Base-by-base conservation (phyloP, 2,797 vertebrate genomes). In the Leptatherina wallacei region DNA sequence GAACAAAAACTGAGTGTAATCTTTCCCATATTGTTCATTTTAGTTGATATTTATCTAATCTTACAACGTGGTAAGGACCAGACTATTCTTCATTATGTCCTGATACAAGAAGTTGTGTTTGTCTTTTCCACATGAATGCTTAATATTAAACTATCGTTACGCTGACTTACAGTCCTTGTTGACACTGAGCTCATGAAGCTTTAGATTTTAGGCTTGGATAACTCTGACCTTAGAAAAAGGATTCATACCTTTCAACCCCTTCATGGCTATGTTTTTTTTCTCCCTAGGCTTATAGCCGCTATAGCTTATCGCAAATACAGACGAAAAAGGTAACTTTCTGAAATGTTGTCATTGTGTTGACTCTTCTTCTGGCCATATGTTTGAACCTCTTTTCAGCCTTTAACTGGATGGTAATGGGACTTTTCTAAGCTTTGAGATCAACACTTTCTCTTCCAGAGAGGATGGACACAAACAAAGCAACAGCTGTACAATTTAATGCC, bases 291-390 rank as follows among this genome's bases (percentile, higher is more conserved):
- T 65, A 86, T 91, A 91, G 71, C 89, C 89, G 92, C 12, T 92
- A 90, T 93, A 94, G 94, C 87, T 91, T 94, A 89, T 95, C 94
- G 77, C 92, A 93, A 86, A 90, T 94, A 83, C 90, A 88, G 85
- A 88, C 54, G 6, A 91, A 73, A 63, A 93, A 94, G 93, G 93
- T 95, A 95, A 93, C 44, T 44, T 72, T 61, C 40, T 68, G 58
- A 44, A 69, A 74, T 70, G 47, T 64, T 73, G 24, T 49, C 55
- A 72, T 18, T 63, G 18, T 58, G 40, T 71, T 66, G 42, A 30
- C 77, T 75, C 38, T 38, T 69, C 56, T 73, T 42, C 73, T 73
- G 66, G 44, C 68, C 49, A 27, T 6, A 11, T 5, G 33, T 66
- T 71, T 36, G 33, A 64, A 59, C n/a, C 71, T 56, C 61, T 64